A percentile compares a stretch with the other conserved stretches of the same genome.
phyloP scores from a whole-genome alignment of 2,113 vertebrate genomes.

The Dromiciops gliroides region DNA sequence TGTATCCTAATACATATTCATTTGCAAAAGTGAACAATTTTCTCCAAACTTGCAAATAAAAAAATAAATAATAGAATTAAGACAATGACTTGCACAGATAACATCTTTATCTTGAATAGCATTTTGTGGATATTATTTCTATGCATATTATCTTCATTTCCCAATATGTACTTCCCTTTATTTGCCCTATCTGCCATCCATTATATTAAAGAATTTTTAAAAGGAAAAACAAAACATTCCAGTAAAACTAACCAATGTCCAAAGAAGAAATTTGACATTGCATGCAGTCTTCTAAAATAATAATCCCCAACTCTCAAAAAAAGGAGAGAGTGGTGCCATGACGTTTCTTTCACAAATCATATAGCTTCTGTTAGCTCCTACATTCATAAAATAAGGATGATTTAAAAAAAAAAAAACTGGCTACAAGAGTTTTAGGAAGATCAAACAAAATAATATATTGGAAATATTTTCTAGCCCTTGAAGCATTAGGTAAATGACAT shows the following conservation, averaged over 20 bases:
- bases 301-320: neutral
- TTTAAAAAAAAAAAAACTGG: neutral
- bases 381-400: neutral
- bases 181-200: neutral
- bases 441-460: too few species aligned
- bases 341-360: neutral
- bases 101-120: neutral
- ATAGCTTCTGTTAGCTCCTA: neutral
- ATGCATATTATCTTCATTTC: neutral
- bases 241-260: neutral
- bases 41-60: neutral
- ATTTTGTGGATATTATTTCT: neutral
- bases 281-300: neutral
- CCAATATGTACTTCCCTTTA: neutral
- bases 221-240: neutral
- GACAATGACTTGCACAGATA: neutral
- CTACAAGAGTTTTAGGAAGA: neutral
- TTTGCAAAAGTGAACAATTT: neutral
- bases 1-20: neutral
- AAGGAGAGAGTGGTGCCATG: neutral
- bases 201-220: neutral
- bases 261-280: neutral
- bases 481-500: neutral
- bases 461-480: too few species aligned
- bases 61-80: neutral